Percentiles rank a stretch among this genome's conserved stretches.
Evolutionary conservation across 1,140 invertebrate species (phyloP).

Genomic region (Arctopsyche grandis): DNA sequence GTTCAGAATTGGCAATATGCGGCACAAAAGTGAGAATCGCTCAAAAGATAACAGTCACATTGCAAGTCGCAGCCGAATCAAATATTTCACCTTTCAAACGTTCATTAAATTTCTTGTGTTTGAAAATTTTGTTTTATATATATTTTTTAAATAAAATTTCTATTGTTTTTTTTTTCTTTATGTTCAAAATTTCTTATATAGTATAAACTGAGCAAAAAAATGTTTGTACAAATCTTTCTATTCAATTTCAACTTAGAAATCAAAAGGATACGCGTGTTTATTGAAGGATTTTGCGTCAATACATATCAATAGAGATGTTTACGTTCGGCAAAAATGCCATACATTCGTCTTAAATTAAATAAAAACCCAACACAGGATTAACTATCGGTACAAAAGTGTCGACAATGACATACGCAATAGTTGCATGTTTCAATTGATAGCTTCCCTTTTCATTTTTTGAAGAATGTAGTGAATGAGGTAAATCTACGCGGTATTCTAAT

Average conservation of each 20-base stretch:
- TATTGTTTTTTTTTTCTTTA: background rate
- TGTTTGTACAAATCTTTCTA: background rate
- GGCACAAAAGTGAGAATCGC: background rate
- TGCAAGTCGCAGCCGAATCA: too few species aligned
- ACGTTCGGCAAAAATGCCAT: background rate
- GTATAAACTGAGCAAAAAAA: background rate
- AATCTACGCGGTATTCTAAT: too few species aligned
- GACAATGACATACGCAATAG: background rate
- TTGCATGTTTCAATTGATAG: too few species aligned
- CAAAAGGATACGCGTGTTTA: background rate
- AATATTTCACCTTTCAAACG: too few species aligned
- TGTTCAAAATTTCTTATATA: background rate
- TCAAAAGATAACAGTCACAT: too few species aligned
- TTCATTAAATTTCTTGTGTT: too few species aligned
- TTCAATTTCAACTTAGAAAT: background rate
- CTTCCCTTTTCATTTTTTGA: too few species aligned
- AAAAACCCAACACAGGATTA: slow-evolving; percentile 39
- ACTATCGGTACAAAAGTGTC: background rate
- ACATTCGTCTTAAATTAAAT: slow-evolving; percentile 38
- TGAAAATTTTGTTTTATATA: too few species aligned
- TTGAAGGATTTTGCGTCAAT: slow-evolving; percentile 15
- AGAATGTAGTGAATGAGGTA: too few species aligned
- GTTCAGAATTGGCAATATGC: background rate
- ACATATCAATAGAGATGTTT: background rate
- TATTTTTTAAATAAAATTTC: background rate